A percentile compares a stretch with the other conserved stretches of the same genome.
Evolutionary conservation across 2,113 vertebrate species (phyloP).

Genomic region (Cyphomyrus plagiostoma): DNA sequence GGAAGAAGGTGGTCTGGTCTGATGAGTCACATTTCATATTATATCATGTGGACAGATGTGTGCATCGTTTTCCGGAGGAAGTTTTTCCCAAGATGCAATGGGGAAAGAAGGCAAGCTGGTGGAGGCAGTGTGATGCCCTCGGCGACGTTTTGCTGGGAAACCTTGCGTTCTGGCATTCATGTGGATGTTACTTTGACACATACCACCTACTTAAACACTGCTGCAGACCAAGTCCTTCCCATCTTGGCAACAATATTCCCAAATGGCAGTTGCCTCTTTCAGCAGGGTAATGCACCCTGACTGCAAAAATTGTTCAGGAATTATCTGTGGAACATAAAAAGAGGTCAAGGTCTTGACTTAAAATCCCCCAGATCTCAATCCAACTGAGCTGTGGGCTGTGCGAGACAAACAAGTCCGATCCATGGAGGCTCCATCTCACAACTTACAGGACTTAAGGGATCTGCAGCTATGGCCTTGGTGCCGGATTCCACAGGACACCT

Average conservation of each 20-base stretch:
- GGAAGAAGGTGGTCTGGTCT: background rate
- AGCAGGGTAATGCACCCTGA: background rate
- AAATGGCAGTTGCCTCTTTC: background rate
- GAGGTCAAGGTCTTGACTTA: background rate
- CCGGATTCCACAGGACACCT: background rate
- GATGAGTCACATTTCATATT: background rate
- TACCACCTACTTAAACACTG: background rate
- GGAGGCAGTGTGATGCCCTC: background rate
- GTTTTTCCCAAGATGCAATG: background rate
- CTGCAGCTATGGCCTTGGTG: background rate
- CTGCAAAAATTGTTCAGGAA: background rate
- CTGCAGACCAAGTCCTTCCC: background rate
- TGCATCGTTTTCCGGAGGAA: background rate
- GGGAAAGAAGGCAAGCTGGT: background rate
- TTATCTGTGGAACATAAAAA: background rate
- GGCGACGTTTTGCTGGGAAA: background rate
- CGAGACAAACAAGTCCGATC: background rate
- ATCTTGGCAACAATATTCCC: no score
- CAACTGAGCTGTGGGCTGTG: background rate
- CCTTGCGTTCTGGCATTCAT: background rate
- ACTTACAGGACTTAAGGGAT: background rate
- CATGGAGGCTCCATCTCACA: background rate
- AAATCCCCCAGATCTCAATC: background rate
- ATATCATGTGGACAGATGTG: background rate
- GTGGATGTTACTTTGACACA: background rate